A percentile compares a stretch with the other conserved stretches of the same genome.
Conservation (phyloP, 2,888 invertebrate genomes). For the Coelopa pilipes region DNA sequence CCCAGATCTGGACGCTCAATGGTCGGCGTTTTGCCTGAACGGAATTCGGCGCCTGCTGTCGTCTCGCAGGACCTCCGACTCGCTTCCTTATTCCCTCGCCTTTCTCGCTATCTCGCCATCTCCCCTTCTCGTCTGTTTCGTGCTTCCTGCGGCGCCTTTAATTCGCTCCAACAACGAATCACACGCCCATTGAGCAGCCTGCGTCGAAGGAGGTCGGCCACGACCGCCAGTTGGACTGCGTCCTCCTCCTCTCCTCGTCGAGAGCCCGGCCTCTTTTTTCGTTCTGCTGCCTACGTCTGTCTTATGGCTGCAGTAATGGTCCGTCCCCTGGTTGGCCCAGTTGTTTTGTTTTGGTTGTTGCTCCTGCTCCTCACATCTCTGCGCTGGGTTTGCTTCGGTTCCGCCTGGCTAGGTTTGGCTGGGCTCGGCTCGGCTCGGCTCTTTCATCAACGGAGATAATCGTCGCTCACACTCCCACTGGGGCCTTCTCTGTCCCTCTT, state of each 20-base stretch:
- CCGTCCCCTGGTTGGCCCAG: not conserved
- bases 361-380: not conserved
- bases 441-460: constrained; percentile 3
- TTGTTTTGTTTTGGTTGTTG: not conserved
- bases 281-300: too few relatives aligned
- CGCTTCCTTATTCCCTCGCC: not conserved
- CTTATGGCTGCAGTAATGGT: too few relatives aligned
- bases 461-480: too few relatives aligned
- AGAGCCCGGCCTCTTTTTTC: too few relatives aligned
- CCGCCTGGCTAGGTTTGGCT: not conserved
- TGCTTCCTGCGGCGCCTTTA: not conserved
- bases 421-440: not conserved
- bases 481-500: too few relatives aligned
- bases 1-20: too few relatives aligned
- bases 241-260: too few relatives aligned
- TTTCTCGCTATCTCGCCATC: not conserved
- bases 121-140: not conserved
- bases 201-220: too few relatives aligned
- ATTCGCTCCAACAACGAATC: constrained; percentile 1
- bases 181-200: not conserved
- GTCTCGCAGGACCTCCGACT: not conserved
- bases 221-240: too few relatives aligned
- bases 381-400: not conserved
- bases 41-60: too few relatives aligned
- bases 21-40: too few relatives aligned